These are phyloP conservation scores for Pseudococcus viburni DNA, from an alignment of 2,888 invertebrate genomes.

Conservation along the genomic window DNA sequence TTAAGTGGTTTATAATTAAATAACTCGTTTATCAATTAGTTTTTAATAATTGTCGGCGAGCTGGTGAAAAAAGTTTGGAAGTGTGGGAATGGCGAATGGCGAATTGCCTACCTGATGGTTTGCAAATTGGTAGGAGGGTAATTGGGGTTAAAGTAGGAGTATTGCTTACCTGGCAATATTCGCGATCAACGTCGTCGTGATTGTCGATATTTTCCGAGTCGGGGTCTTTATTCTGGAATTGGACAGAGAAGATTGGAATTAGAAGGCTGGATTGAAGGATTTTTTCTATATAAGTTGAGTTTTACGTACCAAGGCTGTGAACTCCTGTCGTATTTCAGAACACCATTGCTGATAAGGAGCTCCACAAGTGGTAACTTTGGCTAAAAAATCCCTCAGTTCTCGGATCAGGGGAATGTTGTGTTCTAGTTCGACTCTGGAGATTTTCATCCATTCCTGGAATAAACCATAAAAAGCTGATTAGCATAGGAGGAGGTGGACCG, in stretches of 20 bases:
- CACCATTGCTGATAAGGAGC: constrained; percentile 74
- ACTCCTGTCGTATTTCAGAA: constrained; percentile 71
- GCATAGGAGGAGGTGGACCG: no score
- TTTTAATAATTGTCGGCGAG: background rate
- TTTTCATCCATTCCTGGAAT: constrained; percentile 71
- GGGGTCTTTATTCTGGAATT: constrained; percentile 71
- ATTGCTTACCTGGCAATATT: constrained; percentile 73
- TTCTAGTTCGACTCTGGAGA: constrained; percentile 70
- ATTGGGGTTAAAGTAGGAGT: background rate
- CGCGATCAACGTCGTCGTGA: constrained; percentile 72
- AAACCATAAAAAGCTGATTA: background rate
- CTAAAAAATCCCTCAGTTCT: constrained; percentile 74
- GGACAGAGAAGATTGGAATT: background rate
- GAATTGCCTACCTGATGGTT: background rate
- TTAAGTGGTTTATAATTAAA: constrained; percentile 34
- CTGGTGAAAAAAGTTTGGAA: background rate
- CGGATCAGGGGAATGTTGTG: constrained; percentile 71
- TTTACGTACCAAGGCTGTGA: constrained; percentile 71
- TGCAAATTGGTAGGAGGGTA: background rate
- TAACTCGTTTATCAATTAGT: constrained; percentile 26
- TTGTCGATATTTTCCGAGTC: constrained; percentile 72
- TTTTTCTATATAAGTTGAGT: background rate
- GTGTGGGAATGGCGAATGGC: background rate
- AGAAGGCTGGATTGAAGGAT: no score
- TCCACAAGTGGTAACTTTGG: constrained; percentile 74